Percentiles rank a stretch among this genome's conserved stretches.
These are phyloP conservation scores for Chaenogobius annularis DNA, from an alignment of 2,113 vertebrate species.

Conservation along the genomic window DNA sequence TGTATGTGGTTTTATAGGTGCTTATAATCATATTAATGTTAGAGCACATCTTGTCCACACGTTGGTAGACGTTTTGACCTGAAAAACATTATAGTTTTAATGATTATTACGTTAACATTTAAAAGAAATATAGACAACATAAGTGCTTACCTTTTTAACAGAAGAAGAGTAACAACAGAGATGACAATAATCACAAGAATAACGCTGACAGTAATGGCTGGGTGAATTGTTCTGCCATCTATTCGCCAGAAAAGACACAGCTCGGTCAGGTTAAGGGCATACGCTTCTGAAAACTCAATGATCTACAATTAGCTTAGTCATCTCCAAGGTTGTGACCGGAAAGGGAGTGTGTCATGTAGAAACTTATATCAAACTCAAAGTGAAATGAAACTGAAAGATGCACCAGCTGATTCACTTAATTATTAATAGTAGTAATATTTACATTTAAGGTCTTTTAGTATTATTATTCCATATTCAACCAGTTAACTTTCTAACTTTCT, in stretches of 20 bases:
- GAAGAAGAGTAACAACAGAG: rapidly evolving
- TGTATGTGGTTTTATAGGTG: neutral
- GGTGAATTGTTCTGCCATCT: neutral
- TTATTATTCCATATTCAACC: too few relatives aligned
- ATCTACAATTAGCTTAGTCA: too few relatives aligned
- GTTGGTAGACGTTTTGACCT: neutral
- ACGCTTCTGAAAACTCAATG: neutral
- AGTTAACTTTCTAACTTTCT: too few relatives aligned
- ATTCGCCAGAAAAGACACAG: neutral
- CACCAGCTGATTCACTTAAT: neutral
- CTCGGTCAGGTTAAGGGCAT: constrained; percentile 1
- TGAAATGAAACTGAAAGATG: constrained; percentile 22
- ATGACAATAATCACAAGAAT: rapidly evolving
- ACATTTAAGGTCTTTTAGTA: too few relatives aligned
- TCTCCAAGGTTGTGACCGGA: neutral
- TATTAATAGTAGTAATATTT: too few relatives aligned
- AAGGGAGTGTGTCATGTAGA: neutral
- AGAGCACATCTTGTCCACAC: neutral
- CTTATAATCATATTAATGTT: neutral
- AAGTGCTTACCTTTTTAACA: neutral
- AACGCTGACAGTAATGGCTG: neutral
- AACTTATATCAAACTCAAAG: neutral
- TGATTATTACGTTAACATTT: neutral
- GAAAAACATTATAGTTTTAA: neutral
- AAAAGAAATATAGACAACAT: neutral